Evolutionary conservation across 2,797 vertebrate species (phyloP), one percentile per base, ranked within the genome.

Genomic region (Arnoldichthys spilopterus): DNA sequence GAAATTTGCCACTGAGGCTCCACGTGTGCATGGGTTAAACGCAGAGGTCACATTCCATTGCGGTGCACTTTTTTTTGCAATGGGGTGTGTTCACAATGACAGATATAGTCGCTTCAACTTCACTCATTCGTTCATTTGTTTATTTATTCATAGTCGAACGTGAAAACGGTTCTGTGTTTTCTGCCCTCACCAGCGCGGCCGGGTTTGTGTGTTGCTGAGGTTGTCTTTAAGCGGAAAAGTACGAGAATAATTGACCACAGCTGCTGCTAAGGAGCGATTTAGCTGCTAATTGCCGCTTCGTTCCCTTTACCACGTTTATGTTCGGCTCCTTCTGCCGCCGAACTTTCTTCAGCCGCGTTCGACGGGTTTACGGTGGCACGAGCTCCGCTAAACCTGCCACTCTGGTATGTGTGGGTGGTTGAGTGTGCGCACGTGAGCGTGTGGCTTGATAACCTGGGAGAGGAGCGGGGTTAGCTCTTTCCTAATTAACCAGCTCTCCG

Each of bases 401-500:
- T 62, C n/a, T 32, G 47, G 40, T 22, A 24, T 76, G 68, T 70
- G 62, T 76, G 56, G 13, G 26, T 71, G 67, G 6, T 43, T 64
- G 59, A 56, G 70, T 49, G 69, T 59, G 56, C 72, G 78, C 66
- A 53, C 66, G 72, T 74, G 72, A 82, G 49, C 78, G 82, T 66
- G 59, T 34, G 70, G 16, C 28, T n/a, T 84, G 79, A 87, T 90
- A 87, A 83, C 82, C 74, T 82, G 73, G 62, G 81, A 86, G 76
- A 84, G 85, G 87, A 83, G 85, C 81, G 78, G 83, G 73, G 78
- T 84, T 85, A 76, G 73, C 85, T 86, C 79, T 51, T 59, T 90
- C 90, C 88, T 90, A 91, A 93, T 93, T 91, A 93, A 90, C 85
- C 62, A 64, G 78, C 78, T 87, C 90, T 89, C 86, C 82, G 86